Conservation (phyloP, 2,888 invertebrate species). For the Chloroclysta siterata region DNA sequence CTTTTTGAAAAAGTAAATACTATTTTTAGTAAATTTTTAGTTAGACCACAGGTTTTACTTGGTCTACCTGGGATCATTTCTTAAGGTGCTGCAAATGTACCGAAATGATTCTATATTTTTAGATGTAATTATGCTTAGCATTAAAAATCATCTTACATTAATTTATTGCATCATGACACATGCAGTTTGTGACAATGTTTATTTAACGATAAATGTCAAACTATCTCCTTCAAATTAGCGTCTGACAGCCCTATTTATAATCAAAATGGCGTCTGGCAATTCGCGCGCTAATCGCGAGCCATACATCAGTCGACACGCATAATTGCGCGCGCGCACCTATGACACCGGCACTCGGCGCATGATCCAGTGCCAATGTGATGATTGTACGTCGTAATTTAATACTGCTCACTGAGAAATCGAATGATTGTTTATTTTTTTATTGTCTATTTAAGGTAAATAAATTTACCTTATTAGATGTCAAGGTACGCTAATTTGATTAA, state of each 20-base stretch:
- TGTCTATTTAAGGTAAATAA: too few relatives aligned
- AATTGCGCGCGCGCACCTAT: slow-evolving; percentile 43
- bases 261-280: slow-evolving; percentile 39
- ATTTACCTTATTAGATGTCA: too few relatives aligned
- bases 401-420: neutral
- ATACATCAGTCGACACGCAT: slow-evolving; percentile 43
- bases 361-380: slow-evolving; percentile 39
- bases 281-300: slow-evolving; percentile 40
- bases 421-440: neutral
- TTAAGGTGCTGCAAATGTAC: too few relatives aligned
- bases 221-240: slow-evolving; percentile 24
- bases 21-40: too few relatives aligned
- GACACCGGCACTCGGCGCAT: slow-evolving; percentile 40
- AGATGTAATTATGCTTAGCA: neutral
- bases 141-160: neutral
- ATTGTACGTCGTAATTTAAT: slow-evolving; percentile 22
- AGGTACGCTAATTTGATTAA: too few relatives aligned
- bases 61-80: too few relatives aligned
- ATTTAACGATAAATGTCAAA: slow-evolving; percentile 15
- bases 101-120: too few relatives aligned
- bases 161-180: neutral
- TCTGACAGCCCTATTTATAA: slow-evolving; percentile 35
- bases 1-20: too few relatives aligned
- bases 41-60: too few relatives aligned
- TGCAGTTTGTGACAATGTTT: slow-evolving; percentile 2